Base-by-base conservation (phyloP, 2,113 vertebrate genomes). In the Microcebus jonahi region DNA sequence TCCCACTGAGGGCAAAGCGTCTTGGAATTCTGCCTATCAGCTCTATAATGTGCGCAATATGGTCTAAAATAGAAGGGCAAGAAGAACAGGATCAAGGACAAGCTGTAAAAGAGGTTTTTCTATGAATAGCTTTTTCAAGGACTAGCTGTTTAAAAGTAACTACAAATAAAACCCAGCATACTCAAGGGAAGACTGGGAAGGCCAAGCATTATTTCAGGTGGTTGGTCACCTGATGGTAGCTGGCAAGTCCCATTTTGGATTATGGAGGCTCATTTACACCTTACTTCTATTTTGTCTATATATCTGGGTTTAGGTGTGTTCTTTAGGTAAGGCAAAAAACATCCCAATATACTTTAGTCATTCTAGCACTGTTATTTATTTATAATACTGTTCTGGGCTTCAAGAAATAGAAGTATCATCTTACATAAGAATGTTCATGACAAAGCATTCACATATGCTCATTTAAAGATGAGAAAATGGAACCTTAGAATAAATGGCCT, bases 41-140 rank as follows among this genome's bases (percentile, higher is more conserved):
- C 94, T 97, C 96, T 95, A 98, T 99, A 98, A 99, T 98, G 95
- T 98, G 98, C 65, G 97, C 98, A 96, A 99, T 98, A 97, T 99
- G 98, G 98, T 99, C 98, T 98, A 98, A 98, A 98, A 98, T 96
- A 98, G 96, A 98, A 97, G 97, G 96, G 97, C 89, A 90, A 96
- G 97, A 96, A 88, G 59, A 96, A 90, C 36, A 95, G 82, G 91
- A 94, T 91, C 90, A 94, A 97, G 96, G 97, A 83, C n/a, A 91
- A 87, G 81, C 55, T 94, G 77, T 70, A 27, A 85, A 82, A 88
- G 67, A 86, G 34, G 15, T 39, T 91, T 77, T 55, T 50, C 82
- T 80, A 81, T 29, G 55, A 97, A 90, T 6, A 95, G 70, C 50
- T 91, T 96, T 91, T 70, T 80, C 45, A 94, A 96, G 75, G 83